Evolutionary conservation across 2,888 invertebrate species (phyloP).

Genomic region (Nymphalis c-album): DNA sequence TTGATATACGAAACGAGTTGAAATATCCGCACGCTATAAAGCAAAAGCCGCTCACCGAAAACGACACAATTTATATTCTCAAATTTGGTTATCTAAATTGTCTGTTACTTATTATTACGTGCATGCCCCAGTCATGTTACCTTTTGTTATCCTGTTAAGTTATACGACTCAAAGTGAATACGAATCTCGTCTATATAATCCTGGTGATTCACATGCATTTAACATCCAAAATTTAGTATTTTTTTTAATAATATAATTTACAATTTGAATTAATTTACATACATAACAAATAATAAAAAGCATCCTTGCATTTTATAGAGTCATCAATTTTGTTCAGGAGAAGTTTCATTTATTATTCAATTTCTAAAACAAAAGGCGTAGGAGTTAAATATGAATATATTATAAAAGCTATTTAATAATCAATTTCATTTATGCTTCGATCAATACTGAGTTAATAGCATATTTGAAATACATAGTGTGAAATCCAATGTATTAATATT

Average conservation of each 20-base stretch:
- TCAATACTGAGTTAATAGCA: conserved; percentile 26
- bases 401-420: conserved; percentile 30
- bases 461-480: conserved; percentile 31
- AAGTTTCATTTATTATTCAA: conserved; percentile 20
- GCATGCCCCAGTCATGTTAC: conserved; percentile 10
- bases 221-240: background rate
- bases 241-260: background rate
- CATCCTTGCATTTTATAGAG: background rate
- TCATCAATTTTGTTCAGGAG: background rate
- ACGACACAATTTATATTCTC: conserved; percentile 16
- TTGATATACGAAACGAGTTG: background rate
- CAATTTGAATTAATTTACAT: background rate
- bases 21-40: conserved; percentile 3
- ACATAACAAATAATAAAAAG: background rate
- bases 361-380: conserved; percentile 30
- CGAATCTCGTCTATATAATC: conserved; percentile 25
- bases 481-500: conserved; percentile 37
- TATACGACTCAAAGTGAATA: conserved; percentile 28
- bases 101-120: conserved; percentile 29
- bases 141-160: conserved; percentile 18
- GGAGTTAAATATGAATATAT: conserved; percentile 33
- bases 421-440: conserved; percentile 27
- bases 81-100: conserved; percentile 31
- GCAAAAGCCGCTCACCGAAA: conserved; percentile 20
- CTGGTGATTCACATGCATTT: background rate